Base-by-base conservation (phyloP, 2,113 vertebrate species). In the Embiotoca jacksoni region DNA sequence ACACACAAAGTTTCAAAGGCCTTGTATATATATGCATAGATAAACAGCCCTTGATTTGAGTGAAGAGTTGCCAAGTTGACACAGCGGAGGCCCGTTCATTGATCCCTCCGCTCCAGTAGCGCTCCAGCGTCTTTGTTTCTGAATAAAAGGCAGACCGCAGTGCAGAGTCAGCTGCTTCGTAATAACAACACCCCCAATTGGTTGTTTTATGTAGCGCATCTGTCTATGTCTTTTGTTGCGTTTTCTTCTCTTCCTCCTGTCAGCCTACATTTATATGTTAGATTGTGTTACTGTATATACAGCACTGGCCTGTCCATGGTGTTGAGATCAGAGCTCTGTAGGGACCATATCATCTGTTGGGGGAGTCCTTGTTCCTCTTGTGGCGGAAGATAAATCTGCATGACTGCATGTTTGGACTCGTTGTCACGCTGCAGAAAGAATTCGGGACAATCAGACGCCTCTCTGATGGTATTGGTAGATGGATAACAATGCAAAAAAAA, bases 21-120 rank as follows among this genome's bases (percentile, higher is more conserved):
- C 39, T 56, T 71, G 80, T 81, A 35, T 80, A 60, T 81, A 35
- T 80, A 60, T 77, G 72, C 62, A 57, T 59, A 65, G 70, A 87
- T 79, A 82, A 92, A 84, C 87, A 92, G 56, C n/a, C 39, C 32
- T 57, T 80, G 81, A 36, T 73, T 72, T 76, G 87, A 87, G 57
- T 81, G 86, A 91, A 78, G 78, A 57, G 44, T 57, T 82, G 90
- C 82, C 83, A 91, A 69, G 82, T 65, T 72, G 68, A 71, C 52
- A 44, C 75, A 80, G 63, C 41, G 54, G 55, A 88, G 80, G 70
- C 50, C 68, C 37, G 70, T 37, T 78, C 72, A 76, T 75, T 68
- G 83, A 83, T 86, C 76, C 77, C 70, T 70, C 15, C 10, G 73
- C 80, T 81, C 47, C 72, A 73, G 70, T 77, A 56, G 58, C 67